phyloP scores from a whole-genome alignment of 1,140 invertebrate genomes.

The Drosophila dunni region DNA sequence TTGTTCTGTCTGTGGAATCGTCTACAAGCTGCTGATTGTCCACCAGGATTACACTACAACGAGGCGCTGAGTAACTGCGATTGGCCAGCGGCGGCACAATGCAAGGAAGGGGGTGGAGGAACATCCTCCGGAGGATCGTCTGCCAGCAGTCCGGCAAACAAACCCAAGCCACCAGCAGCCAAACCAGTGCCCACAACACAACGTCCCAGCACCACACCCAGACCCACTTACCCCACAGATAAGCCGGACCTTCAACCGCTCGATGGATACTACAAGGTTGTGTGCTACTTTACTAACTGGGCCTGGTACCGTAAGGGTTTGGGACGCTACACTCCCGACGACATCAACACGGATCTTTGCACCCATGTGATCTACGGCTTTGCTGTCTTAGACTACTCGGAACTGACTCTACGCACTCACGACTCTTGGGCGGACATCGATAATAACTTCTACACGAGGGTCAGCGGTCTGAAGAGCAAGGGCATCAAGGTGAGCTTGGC shows the following conservation, averaged over 20 bases:
- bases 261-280: conserved; percentile 89
- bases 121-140: not conserved
- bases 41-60: conserved; percentile 92
- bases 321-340: conserved; percentile 92
- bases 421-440: conserved; percentile 96
- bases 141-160: conserved; percentile 21
- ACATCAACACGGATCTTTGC: conserved; percentile 94
- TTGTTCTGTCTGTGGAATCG: conserved; percentile 92
- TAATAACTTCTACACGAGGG: conserved; percentile 93
- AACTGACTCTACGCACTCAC: conserved; percentile 91
- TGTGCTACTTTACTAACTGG: conserved; percentile 98
- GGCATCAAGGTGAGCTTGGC: conserved; percentile 93
- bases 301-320: conserved; percentile 94
- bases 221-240: conserved; percentile 76
- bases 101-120: conserved; percentile 77
- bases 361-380: conserved; percentile 97
- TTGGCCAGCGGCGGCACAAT: conserved; percentile 91
- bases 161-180: conserved; percentile 50
- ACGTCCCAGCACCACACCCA: conserved; percentile 63
- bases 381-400: conserved; percentile 92
- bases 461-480: conserved; percentile 90
- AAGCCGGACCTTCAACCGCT: conserved; percentile 84
- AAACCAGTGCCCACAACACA: conserved; percentile 67
- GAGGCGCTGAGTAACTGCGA: conserved; percentile 89
- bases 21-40: conserved; percentile 89